Base-by-base conservation (phyloP, 2,888 invertebrate genomes). In the Hermaeophaga mercurialis region DNA sequence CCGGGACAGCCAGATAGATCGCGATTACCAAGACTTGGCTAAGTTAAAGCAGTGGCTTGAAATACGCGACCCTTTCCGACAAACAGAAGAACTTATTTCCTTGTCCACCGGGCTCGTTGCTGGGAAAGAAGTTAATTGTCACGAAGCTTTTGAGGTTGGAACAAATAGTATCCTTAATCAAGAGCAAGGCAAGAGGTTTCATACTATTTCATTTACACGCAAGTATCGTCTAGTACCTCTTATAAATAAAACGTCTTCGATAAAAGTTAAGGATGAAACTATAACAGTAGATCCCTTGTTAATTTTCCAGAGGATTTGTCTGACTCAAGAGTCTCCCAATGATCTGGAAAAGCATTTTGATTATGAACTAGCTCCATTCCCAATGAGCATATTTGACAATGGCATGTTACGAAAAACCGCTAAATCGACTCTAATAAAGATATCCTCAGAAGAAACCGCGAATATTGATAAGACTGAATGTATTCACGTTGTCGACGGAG, bases 311-410 rank as follows among this genome's bases (percentile, higher is more conserved):
- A 41, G 22, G 11, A 41, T 41, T 41, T 8, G 4, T 24, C 12
- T 41, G 14, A 41, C 41, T 1, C 22, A 26, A 24, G 1, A 41
- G 41, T 41, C 41, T 12, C 12, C 12, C 22, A 14, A 41, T 24
- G 24, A 41, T 24, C 14, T 41, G 14, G 24, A 2, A 41, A 41
- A 24, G 9, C 24, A 41, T 41, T 41, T 41, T 26, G 41, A 12
- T 24, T 41, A 41, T 41, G 41, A 41, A 41, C 41, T 41, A 24
- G 41, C 26, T 41, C 41, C 24, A 14, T 41, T 24, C 12, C 41
- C 41, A 1, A 12, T 41, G 41, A 41, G 24, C 8, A 41, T 41
- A 22, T 41, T 41, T 41, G 41, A 41, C 12, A 41, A 41, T 14
- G 24, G 24, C 6, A 41, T 7, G 5, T 14, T 41, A 24, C 24